phyloP scores from a whole-genome alignment of 2,888 invertebrate genomes.

The Emesis furor region DNA sequence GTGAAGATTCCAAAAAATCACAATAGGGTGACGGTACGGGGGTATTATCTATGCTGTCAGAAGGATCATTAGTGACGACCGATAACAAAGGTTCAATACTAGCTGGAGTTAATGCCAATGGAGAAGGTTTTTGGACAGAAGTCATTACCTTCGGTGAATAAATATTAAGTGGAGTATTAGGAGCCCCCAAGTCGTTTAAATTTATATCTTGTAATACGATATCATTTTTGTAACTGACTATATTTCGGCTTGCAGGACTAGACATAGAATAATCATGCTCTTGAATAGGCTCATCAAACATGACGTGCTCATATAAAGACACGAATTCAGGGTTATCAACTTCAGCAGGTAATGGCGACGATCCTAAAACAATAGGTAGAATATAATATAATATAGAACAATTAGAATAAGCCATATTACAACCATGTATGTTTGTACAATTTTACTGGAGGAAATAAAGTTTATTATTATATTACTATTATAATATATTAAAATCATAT shows the following conservation, averaged over 20 bases:
- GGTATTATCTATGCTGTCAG: slow-evolving; percentile 5
- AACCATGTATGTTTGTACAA: no score
- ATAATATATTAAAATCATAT: no score
- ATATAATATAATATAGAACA: no score
- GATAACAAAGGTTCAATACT: slow-evolving; percentile 18
- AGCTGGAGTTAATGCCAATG: slow-evolving; percentile 32
- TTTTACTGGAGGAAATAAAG: no score
- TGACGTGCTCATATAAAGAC: slow-evolving; percentile 6
- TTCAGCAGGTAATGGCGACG: slow-evolving; percentile 17
- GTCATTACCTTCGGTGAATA: slow-evolving; percentile 16
- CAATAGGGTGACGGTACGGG: slow-evolving; percentile 19
- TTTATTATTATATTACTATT: no score
- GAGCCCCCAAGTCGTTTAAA: slow-evolving; percentile 2
- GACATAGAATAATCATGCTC: no score
- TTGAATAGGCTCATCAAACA: neutral
- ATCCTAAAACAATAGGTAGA: neutral
- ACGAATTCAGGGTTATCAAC: slow-evolving; percentile 16
- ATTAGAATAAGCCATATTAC: no score
- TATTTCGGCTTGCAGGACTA: neutral
- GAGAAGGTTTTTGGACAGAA: slow-evolving; percentile 37
- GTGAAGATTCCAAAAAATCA: neutral
- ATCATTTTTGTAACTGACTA: neutral
- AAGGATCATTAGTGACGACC: neutral
- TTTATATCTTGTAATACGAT: slow-evolving; percentile 7
- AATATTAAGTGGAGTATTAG: slow-evolving; percentile 27